These are phyloP conservation scores for Gymnopithys bicolor DNA, from an alignment of 2,797 vertebrate genomes.

Conservation along the genomic window DNA sequence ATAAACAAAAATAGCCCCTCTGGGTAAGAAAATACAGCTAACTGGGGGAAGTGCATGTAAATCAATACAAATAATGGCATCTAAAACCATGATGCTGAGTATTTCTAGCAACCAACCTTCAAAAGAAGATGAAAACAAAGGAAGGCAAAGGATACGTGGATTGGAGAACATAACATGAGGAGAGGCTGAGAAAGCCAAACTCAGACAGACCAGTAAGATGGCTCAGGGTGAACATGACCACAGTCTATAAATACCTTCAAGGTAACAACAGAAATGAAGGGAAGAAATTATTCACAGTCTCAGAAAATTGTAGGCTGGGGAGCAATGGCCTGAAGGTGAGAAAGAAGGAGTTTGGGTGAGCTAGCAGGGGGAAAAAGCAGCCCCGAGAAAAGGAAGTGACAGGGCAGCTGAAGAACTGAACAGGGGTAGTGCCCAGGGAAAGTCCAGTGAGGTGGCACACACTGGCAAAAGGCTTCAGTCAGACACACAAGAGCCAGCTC, in stretches of 20 bases:
- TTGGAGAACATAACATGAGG: not conserved
- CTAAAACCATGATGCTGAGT: not conserved
- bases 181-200: slow-evolving; percentile 26
- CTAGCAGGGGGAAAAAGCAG: not conserved
- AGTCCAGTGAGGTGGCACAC: not conserved
- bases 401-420: not conserved
- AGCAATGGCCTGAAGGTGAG: slow-evolving; percentile 35
- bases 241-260: slow-evolving; percentile 55
- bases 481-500: not conserved
- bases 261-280: slow-evolving; percentile 51
- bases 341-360: slow-evolving; percentile 22
- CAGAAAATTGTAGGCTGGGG: slow-evolving; percentile 37
- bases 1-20: not conserved
- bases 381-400: not conserved
- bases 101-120: not conserved
- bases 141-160: not conserved
- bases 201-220: not conserved
- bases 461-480: not conserved
- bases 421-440: not conserved
- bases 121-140: slow-evolving; percentile 22
- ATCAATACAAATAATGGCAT: not conserved
- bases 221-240: slow-evolving; percentile 36
- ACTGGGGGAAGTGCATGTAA: not conserved
- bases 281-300: slow-evolving; percentile 48
- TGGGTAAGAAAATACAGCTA: not conserved